A percentile compares a stretch with the other conserved stretches of the same genome.
Evolutionary conservation across 2,888 invertebrate species (phyloP).

Genomic region (Mesopsocus fuscifrons): DNA sequence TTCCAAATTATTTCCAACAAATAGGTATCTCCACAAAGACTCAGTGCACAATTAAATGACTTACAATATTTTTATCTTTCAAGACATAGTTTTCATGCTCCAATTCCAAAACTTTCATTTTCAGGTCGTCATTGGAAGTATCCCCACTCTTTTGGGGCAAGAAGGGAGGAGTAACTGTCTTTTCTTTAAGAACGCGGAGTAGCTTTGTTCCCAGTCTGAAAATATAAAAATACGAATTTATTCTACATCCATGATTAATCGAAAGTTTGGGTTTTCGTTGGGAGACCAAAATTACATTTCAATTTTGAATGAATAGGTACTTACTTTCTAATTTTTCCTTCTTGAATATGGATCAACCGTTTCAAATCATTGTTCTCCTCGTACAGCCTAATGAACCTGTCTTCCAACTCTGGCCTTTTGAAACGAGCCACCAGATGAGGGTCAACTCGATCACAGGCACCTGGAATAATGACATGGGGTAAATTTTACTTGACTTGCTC

Average conservation of each 20-base stretch:
- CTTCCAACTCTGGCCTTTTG: constrained; percentile 41
- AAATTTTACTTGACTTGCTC: no score
- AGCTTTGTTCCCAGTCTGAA: constrained; percentile 5
- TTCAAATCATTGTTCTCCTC: constrained; percentile 41
- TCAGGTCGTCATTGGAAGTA: not conserved
- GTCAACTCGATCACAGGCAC: not conserved
- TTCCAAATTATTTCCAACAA: no score
- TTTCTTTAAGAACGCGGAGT: not conserved
- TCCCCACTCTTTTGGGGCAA: no score
- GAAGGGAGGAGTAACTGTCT: no score
- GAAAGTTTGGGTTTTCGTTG: no score
- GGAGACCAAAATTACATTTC: no score
- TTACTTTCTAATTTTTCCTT: constrained; percentile 37
- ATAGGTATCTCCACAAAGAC: no score
- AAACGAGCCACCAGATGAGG: constrained; percentile 27
- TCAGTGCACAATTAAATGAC: constrained; percentile 5
- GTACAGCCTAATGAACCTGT: constrained; percentile 38
- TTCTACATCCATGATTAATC: no score
- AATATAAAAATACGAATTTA: no score
- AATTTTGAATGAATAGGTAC: no score
- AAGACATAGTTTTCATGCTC: constrained; percentile 6
- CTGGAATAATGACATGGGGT: no score
- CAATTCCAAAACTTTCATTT: constrained; percentile 1
- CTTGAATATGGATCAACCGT: constrained; percentile 36
- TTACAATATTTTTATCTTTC: constrained; percentile 4